Evolutionary conservation across 1,140 invertebrate genomes (phyloP), one percentile per base, ranked within the genome.

Genomic region (Microplitis demolitor): DNA sequence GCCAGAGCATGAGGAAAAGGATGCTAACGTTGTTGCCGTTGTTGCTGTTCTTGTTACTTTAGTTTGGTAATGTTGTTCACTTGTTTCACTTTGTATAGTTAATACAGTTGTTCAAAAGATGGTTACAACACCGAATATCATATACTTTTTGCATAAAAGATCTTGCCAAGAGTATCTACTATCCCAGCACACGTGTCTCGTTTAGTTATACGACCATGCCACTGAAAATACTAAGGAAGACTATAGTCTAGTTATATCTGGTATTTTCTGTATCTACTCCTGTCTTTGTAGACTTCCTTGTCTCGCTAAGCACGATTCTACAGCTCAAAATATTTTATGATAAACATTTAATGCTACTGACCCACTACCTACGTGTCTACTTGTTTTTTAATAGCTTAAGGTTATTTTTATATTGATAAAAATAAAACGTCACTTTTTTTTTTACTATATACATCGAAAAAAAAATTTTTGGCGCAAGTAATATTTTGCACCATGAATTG

Each of bases 1-100:
- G 63, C 76, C 70, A 56, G 39, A 31, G 53, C n/a, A 24, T 24
- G 53, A 56, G 53, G 53, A 56, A 56, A 56, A 56, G 53, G 53
- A 56, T 24, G 53, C 39, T 45, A 45, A 45, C 39, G 39, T 11
- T 45, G 6, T 45, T 45, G 39, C 11, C 39, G 6, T 11, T 45
- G 6, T n/a, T 56, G 53, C n/a, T 13, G n/a, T 8, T 5, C 5
- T n/a, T 16, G 53, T 56, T 56, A 24, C 53, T 24, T 24, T 14
- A 13, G 53, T 16, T 14, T 13, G n/a, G 53, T 56, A n/a, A 1
- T 56, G 53, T 24, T 56, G 16, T 56, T 56, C 53, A 56, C 53
- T 24, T 16, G n/a, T 56, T 16, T 24, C 53, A 56, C 53, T 56
- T 24, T n/a, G 24, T 16, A 5, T 24, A 56, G n/a, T 45, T 45